Evolutionary conservation across 2,888 invertebrate species (phyloP), one percentile per base, ranked within the genome.

Genomic region (Drosophila kokeensis): DNA sequence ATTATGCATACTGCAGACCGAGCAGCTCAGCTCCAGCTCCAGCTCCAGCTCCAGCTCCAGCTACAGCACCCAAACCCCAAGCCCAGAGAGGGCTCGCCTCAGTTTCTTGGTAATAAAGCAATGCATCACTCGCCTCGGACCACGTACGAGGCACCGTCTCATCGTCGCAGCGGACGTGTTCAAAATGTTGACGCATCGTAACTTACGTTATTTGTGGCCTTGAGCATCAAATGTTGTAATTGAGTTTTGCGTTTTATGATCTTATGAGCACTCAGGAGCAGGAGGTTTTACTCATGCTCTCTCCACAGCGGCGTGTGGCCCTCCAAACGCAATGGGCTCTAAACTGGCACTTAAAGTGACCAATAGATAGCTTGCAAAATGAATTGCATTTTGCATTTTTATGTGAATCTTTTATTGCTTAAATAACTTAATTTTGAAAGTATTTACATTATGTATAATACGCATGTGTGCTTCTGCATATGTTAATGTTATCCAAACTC

Each of bases 211-310:
- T 88, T 90, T 88, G 89, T 87, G 87, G 87, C 89, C 87, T 87
- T 90, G 83, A 87, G 87, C 90, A 78, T 75, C 90, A 87, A 88
- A 87, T 71, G 86, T 76, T 90, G 87, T 88, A 87, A 88, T 90
- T 87, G 87, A 88, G 87, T 87, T 87, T 84, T 86, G 83, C 83
- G 76, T 87, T 87, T 87, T 89, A 87, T 88, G 87, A 80, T 83
- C 77, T 79, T 77, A 71, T 62, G 62, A 58, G 70, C 53, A 68
- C 54, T 64, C 67, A 38, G 54, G 32, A 65, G 68, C 49, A 78
- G 63, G 11, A 29, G 21, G 5, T 83, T 88, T 85, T 86, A 90
- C 86, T 82, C 64, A 83, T 66, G 83, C 78, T 55, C 67, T 78
- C 42, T 53, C 7, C 57, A 32, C 55, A 30, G 15, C 60, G 34